Evolutionary conservation across 2,888 invertebrate genomes (phyloP), one percentile per base, ranked within the genome.

Genomic region (Lottia gigantea): DNA sequence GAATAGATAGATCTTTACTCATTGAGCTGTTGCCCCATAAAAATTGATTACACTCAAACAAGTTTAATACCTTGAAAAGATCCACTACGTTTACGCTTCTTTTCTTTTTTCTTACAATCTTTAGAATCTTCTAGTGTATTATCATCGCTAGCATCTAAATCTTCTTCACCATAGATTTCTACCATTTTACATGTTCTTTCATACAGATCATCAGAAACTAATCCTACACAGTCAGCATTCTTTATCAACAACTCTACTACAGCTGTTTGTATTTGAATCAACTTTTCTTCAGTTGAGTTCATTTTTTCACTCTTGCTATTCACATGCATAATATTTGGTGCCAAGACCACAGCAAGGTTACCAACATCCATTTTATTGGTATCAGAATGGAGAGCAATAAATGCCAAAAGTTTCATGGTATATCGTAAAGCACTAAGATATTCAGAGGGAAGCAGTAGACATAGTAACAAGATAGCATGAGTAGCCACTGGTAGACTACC

Each of bases 321-420:
- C 15, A 93, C 89, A 0, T 95, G 95, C 93, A 96, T 94, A 67
- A 96, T 91, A 84, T 95, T 95, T 0, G 96, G 96, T 0, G 95
- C 93, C 86, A 96, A 90, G 45, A 96, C 93, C 77, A 95, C 93
- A 1, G 96, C 94, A 76, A 96, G 90, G 89, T 96, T 96, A 67
- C 92, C 92, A 0, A 92, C 90, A 80, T 93, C 92, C 96, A 97
- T 97, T 88, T 93, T 93, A 87, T 96, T 96, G 66, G 91, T 90
- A 66, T 91, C 91, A 67, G 93, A 92, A 82, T 92, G 91, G 46
- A 91, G 90, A 11, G 94, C 92, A 46, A 96, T 92, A 82, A 91
- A 92, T 79, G 92, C 91, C 64, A 95, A 88, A 83, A 95, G 92
- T 46, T 74, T 75, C 93, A 95, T 93, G 72, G 95, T 91, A 90